These are phyloP conservation scores for Gymnocephalus cernua DNA, from an alignment of 2,113 vertebrate genomes.

Conservation along the genomic window DNA sequence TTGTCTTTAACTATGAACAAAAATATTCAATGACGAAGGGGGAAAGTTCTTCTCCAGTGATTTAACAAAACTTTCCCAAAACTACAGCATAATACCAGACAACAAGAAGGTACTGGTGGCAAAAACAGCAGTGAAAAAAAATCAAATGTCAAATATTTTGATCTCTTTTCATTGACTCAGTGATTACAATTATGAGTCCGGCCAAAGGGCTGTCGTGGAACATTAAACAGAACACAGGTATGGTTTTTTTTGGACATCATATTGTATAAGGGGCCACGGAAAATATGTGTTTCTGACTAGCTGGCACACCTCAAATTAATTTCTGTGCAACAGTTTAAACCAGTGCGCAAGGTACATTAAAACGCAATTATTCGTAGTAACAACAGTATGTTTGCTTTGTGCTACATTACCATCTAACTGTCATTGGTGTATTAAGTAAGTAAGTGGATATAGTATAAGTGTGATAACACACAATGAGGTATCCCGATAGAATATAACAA, in stretches of 20 bases:
- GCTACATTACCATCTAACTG: background rate
- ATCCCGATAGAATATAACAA: background rate
- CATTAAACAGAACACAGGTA: background rate
- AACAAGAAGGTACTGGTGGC: background rate
- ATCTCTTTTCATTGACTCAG: background rate
- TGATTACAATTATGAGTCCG: background rate
- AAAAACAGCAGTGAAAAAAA: background rate
- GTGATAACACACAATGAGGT: background rate
- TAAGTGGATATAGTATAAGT: background rate
- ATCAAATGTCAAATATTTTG: background rate
- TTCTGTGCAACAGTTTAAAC: background rate
- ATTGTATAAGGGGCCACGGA: background rate
- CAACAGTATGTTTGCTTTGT: background rate
- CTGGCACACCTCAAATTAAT: background rate
- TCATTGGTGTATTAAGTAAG: background rate
- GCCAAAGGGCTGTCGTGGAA: background rate
- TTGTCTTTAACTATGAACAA: background rate
- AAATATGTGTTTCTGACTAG: slow-evolving; percentile 3
- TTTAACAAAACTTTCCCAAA: background rate
- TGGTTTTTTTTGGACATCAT: background rate
- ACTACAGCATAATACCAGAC: background rate
- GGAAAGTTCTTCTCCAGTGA: background rate
- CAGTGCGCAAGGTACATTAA: background rate
- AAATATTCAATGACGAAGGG: background rate
- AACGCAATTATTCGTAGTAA: background rate